Evolutionary conservation across 2,888 invertebrate genomes (phyloP).

Genomic region (Scaptomyza parva): DNA sequence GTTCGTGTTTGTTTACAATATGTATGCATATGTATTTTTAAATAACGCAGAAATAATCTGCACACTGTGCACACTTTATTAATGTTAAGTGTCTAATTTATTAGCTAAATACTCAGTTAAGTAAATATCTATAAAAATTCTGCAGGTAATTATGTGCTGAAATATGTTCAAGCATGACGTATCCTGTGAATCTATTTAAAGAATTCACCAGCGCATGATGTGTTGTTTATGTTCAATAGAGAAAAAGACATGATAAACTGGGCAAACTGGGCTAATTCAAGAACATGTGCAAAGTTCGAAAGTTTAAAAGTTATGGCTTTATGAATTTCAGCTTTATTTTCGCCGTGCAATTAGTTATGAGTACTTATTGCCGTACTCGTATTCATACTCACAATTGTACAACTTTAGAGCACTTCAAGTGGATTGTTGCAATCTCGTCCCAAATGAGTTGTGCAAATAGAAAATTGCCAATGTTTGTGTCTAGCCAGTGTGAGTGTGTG

Average conservation of each 20-base stretch:
- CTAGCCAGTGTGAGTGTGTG: slow-evolving; percentile 2
- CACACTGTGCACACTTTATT: slow-evolving; percentile 32
- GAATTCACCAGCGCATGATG: slow-evolving; percentile 2
- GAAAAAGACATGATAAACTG: slow-evolving; percentile 4
- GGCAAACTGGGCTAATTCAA: slow-evolving; percentile 20
- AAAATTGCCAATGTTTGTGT: slow-evolving; percentile 73
- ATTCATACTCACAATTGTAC: slow-evolving; percentile 29
- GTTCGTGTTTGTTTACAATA: slow-evolving; percentile 1
- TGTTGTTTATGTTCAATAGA: slow-evolving; percentile 30
- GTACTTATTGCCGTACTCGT: slow-evolving; percentile 31
- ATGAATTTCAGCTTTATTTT: slow-evolving; percentile 27
- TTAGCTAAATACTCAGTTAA: slow-evolving; percentile 31
- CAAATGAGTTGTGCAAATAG: slow-evolving; percentile 75
- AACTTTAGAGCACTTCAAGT: slow-evolving; percentile 43
- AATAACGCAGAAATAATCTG: slow-evolving; percentile 1
- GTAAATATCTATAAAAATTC: slow-evolving; percentile 41
- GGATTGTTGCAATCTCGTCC: slow-evolving; percentile 72
- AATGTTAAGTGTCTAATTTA: slow-evolving; percentile 47
- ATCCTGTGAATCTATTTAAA: slow-evolving; percentile 52
- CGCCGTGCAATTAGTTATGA: slow-evolving; percentile 66
- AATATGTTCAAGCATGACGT: slow-evolving; percentile 39
- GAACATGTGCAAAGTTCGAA: slow-evolving; percentile 58
- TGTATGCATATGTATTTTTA: background rate
- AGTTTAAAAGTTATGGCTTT: slow-evolving; percentile 48
- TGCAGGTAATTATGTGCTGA: slow-evolving; percentile 71